These are phyloP conservation scores for Micromesistius poutassou DNA, from an alignment of 2,797 vertebrate genomes.

Conservation along the genomic window DNA sequence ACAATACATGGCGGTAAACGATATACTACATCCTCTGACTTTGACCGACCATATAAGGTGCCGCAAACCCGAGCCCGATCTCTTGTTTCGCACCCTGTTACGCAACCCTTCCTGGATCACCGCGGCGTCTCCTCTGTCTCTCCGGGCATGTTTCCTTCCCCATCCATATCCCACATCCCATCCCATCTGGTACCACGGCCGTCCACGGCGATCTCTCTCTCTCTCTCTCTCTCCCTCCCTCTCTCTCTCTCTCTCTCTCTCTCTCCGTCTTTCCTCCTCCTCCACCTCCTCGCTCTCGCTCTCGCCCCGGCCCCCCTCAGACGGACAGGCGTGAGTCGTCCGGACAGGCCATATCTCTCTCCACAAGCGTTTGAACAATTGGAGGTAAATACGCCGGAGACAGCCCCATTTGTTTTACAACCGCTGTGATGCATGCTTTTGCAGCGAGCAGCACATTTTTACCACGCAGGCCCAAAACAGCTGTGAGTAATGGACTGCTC, in stretches of 20 bases:
- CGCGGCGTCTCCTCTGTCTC: background rate
- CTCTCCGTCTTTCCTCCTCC: background rate
- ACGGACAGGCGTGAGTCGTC: slow-evolving; percentile 62
- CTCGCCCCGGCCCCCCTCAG: slow-evolving; percentile 47
- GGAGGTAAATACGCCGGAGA: slow-evolving; percentile 79
- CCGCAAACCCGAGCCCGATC: no score
- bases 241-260: background rate
- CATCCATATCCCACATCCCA: no score
- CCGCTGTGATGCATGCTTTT: slow-evolving; percentile 82
- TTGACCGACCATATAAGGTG: no score
- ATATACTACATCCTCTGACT: no score
- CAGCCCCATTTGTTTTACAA: slow-evolving; percentile 79
- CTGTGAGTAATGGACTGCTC: slow-evolving; percentile 83
- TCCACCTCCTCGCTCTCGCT: background rate
- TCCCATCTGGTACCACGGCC: no score
- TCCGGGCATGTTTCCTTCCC: no score
- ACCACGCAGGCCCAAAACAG: slow-evolving; percentile 77
- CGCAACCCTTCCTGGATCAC: no score
- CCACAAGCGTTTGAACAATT: slow-evolving; percentile 80
- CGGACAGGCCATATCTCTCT: slow-evolving; percentile 66
- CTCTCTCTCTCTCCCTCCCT: no score
- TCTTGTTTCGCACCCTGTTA: no score
- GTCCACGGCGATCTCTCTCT: no score
- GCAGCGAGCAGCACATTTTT: slow-evolving; percentile 84
- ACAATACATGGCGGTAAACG: no score